Percentiles rank a stretch among this genome's conserved stretches.
Evolutionary conservation across 2,113 vertebrate species (phyloP).

Genomic region (Lophura nycthemera): DNA sequence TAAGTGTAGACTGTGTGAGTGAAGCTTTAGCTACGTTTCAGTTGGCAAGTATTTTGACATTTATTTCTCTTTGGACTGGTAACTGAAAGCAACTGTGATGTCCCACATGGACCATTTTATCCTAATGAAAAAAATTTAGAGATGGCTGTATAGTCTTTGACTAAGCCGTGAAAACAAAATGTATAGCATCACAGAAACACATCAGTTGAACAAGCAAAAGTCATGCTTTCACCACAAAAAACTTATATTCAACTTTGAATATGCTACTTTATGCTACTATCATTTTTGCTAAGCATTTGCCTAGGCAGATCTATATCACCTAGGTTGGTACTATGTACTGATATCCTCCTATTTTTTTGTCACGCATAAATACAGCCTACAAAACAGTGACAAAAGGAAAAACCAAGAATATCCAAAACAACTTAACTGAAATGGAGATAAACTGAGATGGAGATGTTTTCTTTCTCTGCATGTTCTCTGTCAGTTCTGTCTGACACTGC

Average conservation of each 20-base stretch:
- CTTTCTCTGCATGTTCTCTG: not conserved
- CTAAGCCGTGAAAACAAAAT: not conserved
- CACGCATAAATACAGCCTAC: not conserved
- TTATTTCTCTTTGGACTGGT: not conserved
- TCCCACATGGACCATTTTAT: not conserved
- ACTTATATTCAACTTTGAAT: not conserved
- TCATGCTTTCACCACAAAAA: not conserved
- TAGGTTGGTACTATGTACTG: not conserved
- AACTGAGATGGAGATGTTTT: not conserved
- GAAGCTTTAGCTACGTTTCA: not conserved
- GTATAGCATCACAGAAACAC: not conserved
- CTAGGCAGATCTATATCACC: not conserved
- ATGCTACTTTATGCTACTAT: not conserved
- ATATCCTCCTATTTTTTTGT: not conserved
- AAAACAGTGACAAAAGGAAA: not conserved
- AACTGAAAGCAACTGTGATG: not conserved
- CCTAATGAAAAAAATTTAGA: not conserved
- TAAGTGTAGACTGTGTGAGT: constrained; percentile 6
- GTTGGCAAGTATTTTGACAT: not conserved
- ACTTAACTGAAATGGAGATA: not conserved
- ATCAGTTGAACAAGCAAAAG: not conserved
- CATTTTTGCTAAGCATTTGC: not conserved
- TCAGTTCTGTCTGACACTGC: not conserved
- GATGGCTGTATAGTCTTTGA: not conserved
- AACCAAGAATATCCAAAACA: not conserved